These are phyloP conservation scores for Papilio polyxenes DNA, from an alignment of 1,140 invertebrate species.

Conservation along the genomic window DNA sequence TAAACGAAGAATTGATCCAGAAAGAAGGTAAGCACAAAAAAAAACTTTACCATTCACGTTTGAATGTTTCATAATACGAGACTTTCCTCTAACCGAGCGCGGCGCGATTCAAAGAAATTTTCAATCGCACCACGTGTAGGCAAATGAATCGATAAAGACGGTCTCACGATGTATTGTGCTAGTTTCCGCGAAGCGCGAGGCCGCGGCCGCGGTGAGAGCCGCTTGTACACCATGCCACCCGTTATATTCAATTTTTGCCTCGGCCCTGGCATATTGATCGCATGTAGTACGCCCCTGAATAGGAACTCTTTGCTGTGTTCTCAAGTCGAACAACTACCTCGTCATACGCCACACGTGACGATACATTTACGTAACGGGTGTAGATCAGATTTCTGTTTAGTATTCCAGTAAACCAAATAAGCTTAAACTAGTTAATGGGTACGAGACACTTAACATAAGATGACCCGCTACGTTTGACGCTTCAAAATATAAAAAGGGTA, in stretches of 20 bases:
- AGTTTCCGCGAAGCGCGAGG: conserved; percentile 45
- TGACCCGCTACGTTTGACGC: not conserved
- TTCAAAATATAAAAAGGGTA: not conserved
- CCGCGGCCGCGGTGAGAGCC: conserved; percentile 48
- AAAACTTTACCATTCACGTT: conserved; percentile 2
- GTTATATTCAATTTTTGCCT: conserved; percentile 53
- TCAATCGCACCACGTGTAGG: conserved; percentile 45
- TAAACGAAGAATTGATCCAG: not conserved
- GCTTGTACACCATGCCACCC: conserved; percentile 23
- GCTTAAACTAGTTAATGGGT: not conserved
- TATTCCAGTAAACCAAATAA: not conserved
- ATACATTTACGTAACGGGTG: not conserved
- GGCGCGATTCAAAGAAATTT: conserved; percentile 43
- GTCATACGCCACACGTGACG: not conserved
- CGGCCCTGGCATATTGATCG: conserved; percentile 34
- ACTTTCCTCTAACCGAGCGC: conserved; percentile 34
- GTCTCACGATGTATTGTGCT: conserved; percentile 52
- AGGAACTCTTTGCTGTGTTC: conserved; percentile 7
- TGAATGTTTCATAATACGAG: conserved; percentile 35
- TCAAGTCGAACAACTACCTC: conserved; percentile 7
- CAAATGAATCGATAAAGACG: conserved; percentile 54
- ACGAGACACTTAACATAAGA: not conserved
- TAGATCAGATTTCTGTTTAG: not conserved
- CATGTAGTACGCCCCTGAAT: not conserved
- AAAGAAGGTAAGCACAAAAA: conserved; percentile 8